phyloP scores from a whole-genome alignment of 2,888 invertebrate species.

The Lutraria lutraria region DNA sequence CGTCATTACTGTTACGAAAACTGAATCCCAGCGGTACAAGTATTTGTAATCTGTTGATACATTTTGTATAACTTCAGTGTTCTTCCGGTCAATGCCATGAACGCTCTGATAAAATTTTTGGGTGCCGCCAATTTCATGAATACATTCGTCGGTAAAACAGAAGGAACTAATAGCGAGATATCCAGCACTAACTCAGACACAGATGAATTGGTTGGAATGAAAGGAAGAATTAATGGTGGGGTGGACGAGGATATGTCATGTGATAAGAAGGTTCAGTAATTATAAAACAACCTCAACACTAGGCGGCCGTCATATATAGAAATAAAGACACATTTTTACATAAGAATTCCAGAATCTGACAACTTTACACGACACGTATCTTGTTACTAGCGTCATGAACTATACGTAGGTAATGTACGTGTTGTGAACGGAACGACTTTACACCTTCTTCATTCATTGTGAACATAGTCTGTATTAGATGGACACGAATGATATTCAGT shows the following conservation, averaged over 20 bases:
- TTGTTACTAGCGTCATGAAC: too few species aligned
- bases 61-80: constrained; percentile 71
- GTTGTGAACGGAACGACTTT: too few species aligned
- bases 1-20: too few species aligned
- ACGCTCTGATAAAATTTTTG: constrained; percentile 76
- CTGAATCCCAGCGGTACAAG: too few species aligned
- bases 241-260: not conserved
- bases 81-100: constrained; percentile 79
- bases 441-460: too few species aligned
- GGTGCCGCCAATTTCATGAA: constrained; percentile 81
- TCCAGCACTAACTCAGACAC: not conserved
- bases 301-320: too few species aligned
- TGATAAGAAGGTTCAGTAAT: constrained; percentile 7
- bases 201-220: not conserved
- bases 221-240: not conserved
- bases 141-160: constrained; percentile 56
- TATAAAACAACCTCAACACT: not conserved
- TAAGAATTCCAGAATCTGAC: too few species aligned
- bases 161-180: not conserved
- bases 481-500: too few species aligned
- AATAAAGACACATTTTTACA: too few species aligned
- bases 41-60: not conserved
- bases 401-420: too few species aligned
- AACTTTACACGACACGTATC: too few species aligned
- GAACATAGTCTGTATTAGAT: too few species aligned